Conservation (phyloP, 2,888 invertebrate species). For the Diachrysia chrysitis region DNA sequence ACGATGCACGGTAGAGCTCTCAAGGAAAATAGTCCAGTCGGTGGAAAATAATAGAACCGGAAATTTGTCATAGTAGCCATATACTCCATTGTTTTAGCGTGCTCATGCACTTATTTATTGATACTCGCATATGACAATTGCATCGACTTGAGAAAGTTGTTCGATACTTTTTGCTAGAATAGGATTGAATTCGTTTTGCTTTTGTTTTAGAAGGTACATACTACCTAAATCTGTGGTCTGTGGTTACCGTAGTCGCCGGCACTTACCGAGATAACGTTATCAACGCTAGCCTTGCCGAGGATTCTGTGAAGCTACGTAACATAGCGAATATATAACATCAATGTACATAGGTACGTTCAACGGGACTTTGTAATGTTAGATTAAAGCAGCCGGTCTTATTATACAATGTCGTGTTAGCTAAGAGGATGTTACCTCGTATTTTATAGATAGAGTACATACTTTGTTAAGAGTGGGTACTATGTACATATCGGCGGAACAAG, state of each 20-base stretch:
- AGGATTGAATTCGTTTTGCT: background rate
- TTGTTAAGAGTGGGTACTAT: background rate
- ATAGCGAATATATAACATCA: constrained; percentile 46
- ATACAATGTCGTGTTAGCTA: constrained; percentile 20
- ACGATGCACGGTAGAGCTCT: constrained; percentile 5
- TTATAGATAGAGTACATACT: background rate
- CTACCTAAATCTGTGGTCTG: constrained; percentile 58
- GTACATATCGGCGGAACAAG: background rate
- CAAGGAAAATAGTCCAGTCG: constrained; percentile 12
- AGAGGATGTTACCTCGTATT: constrained; percentile 5
- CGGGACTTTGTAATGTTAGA: constrained; percentile 32
- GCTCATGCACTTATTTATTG: constrained; percentile 6
- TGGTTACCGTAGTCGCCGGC: constrained; percentile 60
- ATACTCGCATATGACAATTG: constrained; percentile 2
- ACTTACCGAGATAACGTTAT: constrained; percentile 84
- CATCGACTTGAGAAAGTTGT: background rate
- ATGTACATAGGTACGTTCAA: constrained; percentile 22
- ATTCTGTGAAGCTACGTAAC: constrained; percentile 76
- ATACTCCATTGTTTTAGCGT: constrained; percentile 17
- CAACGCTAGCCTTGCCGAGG: constrained; percentile 85
- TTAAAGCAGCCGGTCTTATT: constrained; percentile 29
- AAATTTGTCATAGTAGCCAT: constrained; percentile 9
- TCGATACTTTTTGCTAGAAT: background rate
- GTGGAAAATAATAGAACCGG: constrained; percentile 13
- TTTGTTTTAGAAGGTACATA: background rate